A percentile compares a stretch with the other conserved stretches of the same genome.
Evolutionary conservation across 2,888 invertebrate genomes (phyloP).

Genomic region (Ophion slaviceki): DNA sequence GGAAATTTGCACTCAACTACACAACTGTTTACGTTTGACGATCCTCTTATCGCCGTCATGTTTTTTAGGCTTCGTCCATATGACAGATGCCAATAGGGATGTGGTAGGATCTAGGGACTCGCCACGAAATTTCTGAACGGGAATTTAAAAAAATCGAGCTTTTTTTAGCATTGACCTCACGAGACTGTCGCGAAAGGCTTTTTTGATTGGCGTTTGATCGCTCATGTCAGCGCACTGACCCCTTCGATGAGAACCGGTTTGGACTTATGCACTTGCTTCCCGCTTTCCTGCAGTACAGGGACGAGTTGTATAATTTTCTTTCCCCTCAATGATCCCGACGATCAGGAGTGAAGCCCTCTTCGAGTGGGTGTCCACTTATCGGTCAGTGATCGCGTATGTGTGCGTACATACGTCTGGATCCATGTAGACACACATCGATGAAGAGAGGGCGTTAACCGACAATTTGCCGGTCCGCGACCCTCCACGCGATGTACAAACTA

Average conservation of each 20-base stretch:
- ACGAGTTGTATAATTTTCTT: conserved; percentile 69
- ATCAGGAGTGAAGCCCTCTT: conserved; percentile 49
- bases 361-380: conserved; percentile 57
- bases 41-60: too few species aligned
- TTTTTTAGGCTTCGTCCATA: too few species aligned
- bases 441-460: conserved; percentile 55
- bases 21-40: too few species aligned
- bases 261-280: conserved; percentile 16
- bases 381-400: conserved; percentile 33
- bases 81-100: too few species aligned
- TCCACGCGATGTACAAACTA: conserved; percentile 33
- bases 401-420: conserved; percentile 11
- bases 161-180: background rate
- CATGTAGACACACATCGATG: conserved; percentile 48
- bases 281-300: conserved; percentile 5
- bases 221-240: conserved; percentile 39
- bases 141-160: background rate
- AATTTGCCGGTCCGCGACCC: conserved; percentile 58
- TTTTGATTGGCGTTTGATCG: conserved; percentile 25
- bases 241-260: conserved; percentile 19
- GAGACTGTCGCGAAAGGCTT: background rate
- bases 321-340: conserved; percentile 67
- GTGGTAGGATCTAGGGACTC: too few species aligned
- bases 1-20: too few species aligned
- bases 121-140: background rate